A percentile compares a stretch with the other conserved stretches of the same genome.
These are phyloP conservation scores for Eulemur rufifrons DNA, from an alignment of 2,113 vertebrate species.

Conservation along the genomic window DNA sequence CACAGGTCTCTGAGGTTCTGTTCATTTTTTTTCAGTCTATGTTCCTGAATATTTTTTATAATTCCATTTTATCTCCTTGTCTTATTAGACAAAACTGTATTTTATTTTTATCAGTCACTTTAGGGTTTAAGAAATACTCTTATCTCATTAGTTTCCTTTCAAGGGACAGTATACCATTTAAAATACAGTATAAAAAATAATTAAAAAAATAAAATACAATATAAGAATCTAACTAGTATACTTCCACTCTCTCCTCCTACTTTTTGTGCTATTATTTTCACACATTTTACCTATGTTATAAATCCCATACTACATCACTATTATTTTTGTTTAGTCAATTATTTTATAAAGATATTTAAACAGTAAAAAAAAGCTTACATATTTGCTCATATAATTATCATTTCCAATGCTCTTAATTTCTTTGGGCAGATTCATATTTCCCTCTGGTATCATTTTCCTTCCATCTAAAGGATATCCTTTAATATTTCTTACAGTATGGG, in stretches of 20 bases:
- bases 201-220: background rate
- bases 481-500: background rate
- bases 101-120: background rate
- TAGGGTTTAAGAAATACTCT: background rate
- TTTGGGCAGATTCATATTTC: background rate
- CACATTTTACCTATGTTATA: background rate
- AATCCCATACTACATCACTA: background rate
- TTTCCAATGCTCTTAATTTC: background rate
- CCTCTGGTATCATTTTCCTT: background rate
- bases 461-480: background rate
- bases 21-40: background rate
- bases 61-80: background rate
- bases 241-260: background rate
- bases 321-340: background rate
- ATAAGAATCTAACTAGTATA: background rate
- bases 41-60: conserved; percentile 17
- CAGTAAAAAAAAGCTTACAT: background rate
- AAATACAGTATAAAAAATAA: background rate
- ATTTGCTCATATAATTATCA: background rate
- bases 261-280: background rate
- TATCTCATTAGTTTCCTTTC: background rate
- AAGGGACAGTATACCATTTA: background rate
- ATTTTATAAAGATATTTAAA: background rate
- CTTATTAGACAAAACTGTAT: background rate
- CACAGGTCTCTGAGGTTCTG: background rate